phyloP scores from a whole-genome alignment of 1,140 invertebrate species.

The Medauroidea extradentata region DNA sequence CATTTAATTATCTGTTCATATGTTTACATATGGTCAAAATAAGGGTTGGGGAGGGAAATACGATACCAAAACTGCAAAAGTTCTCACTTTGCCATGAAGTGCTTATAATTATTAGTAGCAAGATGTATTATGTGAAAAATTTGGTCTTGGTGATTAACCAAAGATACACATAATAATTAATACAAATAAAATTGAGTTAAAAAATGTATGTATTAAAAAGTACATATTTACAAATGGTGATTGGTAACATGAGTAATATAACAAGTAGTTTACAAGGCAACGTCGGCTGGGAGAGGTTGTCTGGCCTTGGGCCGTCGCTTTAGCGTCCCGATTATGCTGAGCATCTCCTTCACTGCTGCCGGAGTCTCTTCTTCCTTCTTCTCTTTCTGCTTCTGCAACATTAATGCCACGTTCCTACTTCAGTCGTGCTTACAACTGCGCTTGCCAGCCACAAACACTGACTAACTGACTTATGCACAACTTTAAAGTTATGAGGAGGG shows the following conservation, averaged over 20 bases:
- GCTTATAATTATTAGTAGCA: too few relatives aligned
- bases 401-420: constrained; percentile 3
- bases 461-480: not conserved
- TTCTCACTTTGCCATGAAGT: too few relatives aligned
- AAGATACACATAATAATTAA: too few relatives aligned
- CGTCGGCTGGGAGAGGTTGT: constrained; percentile 3
- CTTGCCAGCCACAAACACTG: not conserved
- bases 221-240: too few relatives aligned
- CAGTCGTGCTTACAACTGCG: not conserved
- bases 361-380: constrained; percentile 51
- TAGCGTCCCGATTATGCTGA: constrained; percentile 64
- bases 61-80: too few relatives aligned
- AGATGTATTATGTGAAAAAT: too few relatives aligned
- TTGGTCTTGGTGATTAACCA: too few relatives aligned
- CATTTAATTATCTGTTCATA: too few relatives aligned
- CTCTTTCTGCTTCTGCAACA: constrained; percentile 43
- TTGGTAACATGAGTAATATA: not conserved
- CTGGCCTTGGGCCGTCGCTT: constrained; percentile 48
- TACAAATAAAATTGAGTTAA: too few relatives aligned
- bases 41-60: too few relatives aligned
- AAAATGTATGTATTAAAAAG: too few relatives aligned
- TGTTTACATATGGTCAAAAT: too few relatives aligned
- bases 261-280: constrained; percentile 19
- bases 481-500: not conserved
- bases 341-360: constrained; percentile 65